These are phyloP conservation scores for Polyergus mexicanus DNA, from an alignment of 1,140 invertebrate genomes.

Conservation along the genomic window DNA sequence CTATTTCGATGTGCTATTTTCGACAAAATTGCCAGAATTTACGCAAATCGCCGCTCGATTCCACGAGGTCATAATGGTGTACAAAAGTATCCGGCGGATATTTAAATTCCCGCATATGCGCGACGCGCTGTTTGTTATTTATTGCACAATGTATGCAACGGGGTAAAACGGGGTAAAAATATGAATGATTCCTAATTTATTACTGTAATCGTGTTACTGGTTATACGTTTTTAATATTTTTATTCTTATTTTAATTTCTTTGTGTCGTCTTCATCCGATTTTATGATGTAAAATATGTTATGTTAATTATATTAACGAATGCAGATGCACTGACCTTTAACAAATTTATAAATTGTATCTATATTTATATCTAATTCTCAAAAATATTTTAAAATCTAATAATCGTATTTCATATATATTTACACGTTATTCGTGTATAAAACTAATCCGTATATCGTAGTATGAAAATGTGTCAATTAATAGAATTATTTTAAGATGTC, in stretches of 20 bases:
- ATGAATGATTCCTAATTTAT: slow-evolving; percentile 43
- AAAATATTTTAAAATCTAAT: background rate
- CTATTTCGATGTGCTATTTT: slow-evolving; percentile 44
- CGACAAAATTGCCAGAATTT: slow-evolving; percentile 13
- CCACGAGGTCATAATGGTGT: slow-evolving; percentile 34
- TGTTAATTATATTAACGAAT: slow-evolving; percentile 7
- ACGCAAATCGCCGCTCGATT: slow-evolving; percentile 27
- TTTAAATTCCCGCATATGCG: slow-evolving; percentile 59
- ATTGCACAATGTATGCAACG: slow-evolving; percentile 41
- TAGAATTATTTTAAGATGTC: background rate
- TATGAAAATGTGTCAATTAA: background rate
- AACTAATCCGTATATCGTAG: background rate
- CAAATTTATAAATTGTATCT: background rate
- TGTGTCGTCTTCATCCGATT: background rate
- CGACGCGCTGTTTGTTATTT: slow-evolving; percentile 47
- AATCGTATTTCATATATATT: background rate
- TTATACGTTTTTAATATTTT: slow-evolving; percentile 29
- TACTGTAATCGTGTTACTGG: background rate
- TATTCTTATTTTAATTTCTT: slow-evolving; percentile 42
- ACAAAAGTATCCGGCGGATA: slow-evolving; percentile 60
- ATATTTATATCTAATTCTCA: slow-evolving; percentile 4
- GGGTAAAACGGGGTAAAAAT: slow-evolving; percentile 48
- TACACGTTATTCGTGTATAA: background rate
- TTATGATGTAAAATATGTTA: background rate
- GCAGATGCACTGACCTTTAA: background rate